A percentile compares a stretch with the other conserved stretches of the same genome.
Conservation (phyloP, 2,888 invertebrate genomes). For the Cataglyphis livida region DNA sequence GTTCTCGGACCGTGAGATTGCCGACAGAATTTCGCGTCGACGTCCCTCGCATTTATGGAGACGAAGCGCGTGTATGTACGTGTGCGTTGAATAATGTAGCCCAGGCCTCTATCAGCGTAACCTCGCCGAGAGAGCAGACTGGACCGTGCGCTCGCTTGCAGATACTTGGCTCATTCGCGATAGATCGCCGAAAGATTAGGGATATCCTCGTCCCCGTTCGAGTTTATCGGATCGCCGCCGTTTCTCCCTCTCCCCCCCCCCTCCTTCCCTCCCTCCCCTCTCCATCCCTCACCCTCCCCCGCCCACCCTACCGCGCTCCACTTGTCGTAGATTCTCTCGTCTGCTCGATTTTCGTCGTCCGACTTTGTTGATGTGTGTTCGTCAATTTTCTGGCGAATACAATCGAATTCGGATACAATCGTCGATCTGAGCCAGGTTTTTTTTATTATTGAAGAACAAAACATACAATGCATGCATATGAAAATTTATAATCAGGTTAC, state of each 20-base stretch:
- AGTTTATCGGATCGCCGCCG: conserved; percentile 78
- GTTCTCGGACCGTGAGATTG: not conserved
- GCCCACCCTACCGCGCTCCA: conserved; percentile 47
- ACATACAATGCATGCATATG: not conserved
- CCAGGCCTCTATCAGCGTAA: conserved; percentile 80
- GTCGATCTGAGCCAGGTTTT: not conserved
- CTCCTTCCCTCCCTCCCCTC: not conserved
- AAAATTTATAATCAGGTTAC: not conserved
- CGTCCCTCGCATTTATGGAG: not conserved
- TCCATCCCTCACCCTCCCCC: not conserved
- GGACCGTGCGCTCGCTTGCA: conserved; percentile 61
- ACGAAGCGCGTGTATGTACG: conserved; percentile 16
- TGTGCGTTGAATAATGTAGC: conserved; percentile 80
- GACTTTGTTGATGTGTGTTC: conserved; percentile 64
- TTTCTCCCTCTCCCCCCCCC: not conserved
- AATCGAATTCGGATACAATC: conserved; percentile 14
- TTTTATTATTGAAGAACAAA: not conserved
- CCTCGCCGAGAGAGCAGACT: conserved; percentile 70
- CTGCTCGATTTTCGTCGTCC: conserved; percentile 71
- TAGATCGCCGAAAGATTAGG: conserved; percentile 81
- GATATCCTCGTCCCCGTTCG: conserved; percentile 77
- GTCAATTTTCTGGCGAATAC: conserved; percentile 69
- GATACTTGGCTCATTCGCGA: conserved; percentile 81
- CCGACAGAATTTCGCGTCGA: not conserved
- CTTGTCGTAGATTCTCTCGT: conserved; percentile 78